phyloP scores from a whole-genome alignment of 2,888 invertebrate genomes.

The Caenorhabditis sp. region DNA sequence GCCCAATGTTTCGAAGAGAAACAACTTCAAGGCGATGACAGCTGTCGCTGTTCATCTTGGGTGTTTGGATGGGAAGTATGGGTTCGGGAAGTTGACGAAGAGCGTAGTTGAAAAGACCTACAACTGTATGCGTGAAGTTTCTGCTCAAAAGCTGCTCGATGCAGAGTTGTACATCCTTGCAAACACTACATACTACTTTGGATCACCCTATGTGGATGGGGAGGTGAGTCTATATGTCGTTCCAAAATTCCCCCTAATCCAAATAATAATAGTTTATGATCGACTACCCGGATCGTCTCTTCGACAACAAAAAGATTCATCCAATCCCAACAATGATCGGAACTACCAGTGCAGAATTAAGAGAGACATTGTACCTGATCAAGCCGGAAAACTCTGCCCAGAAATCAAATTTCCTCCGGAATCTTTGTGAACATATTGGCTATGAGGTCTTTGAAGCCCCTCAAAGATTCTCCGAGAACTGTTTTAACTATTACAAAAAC shows the following conservation, averaged over 20 bases:
- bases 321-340: no score
- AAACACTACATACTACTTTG: background rate
- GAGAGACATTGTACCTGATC: conserved; percentile 16
- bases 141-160: background rate
- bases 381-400: conserved; percentile 1
- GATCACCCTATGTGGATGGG: conserved; percentile 10
- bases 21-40: conserved; percentile 1
- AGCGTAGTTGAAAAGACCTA: background rate
- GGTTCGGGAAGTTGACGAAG: background rate
- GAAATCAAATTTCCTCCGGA: background rate
- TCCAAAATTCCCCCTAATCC: background rate
- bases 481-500: conserved; percentile 9
- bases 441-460: conserved; percentile 27
- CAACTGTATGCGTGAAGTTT: conserved; percentile 10
- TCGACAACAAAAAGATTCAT: no score
- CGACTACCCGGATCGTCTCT: no score
- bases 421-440: conserved; percentile 45
- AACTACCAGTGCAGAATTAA: conserved; percentile 33
- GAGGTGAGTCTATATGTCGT: background rate
- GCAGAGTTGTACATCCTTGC: background rate
- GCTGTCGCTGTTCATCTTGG: background rate
- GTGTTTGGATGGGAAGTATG: background rate
- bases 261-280: no score
- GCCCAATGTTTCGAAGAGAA: background rate
- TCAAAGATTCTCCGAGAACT: conserved; percentile 13